Conservation (phyloP, 2,797 vertebrate genomes). For the Threskiornis aethiopicus region DNA sequence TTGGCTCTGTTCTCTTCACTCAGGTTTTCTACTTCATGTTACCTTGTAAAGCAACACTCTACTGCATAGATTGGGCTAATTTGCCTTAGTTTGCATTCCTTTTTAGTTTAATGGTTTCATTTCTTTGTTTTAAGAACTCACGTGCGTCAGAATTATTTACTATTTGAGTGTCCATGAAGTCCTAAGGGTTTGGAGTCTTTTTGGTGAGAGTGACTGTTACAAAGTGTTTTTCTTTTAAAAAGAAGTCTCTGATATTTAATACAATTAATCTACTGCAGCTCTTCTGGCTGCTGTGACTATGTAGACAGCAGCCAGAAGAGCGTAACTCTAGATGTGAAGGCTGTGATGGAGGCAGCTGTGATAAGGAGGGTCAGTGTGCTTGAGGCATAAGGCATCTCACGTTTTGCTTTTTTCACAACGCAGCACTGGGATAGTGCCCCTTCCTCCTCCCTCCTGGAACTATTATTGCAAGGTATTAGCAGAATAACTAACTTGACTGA, state of each 20-base stretch:
- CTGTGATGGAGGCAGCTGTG: neutral
- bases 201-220: neutral
- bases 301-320: neutral
- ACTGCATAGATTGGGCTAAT: neutral
- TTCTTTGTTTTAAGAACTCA: neutral
- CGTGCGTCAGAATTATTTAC: neutral
- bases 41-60: neutral
- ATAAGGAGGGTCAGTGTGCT: neutral
- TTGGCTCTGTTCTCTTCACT: constrained; percentile 48
- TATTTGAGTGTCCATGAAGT: neutral
- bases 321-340: neutral
- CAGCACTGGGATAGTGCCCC: neutral
- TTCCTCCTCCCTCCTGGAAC: neutral
- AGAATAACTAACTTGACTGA: neutral
- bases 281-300: neutral
- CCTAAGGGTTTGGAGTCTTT: neutral
- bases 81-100: neutral
- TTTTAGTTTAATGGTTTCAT: neutral
- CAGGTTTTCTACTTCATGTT: neutral
- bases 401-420: neutral
- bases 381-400: neutral
- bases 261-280: neutral
- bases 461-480: neutral
- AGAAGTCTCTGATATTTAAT: neutral
- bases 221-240: neutral